Conservation (phyloP, 2,113 vertebrate genomes). For the Siphamia tubifer region DNA sequence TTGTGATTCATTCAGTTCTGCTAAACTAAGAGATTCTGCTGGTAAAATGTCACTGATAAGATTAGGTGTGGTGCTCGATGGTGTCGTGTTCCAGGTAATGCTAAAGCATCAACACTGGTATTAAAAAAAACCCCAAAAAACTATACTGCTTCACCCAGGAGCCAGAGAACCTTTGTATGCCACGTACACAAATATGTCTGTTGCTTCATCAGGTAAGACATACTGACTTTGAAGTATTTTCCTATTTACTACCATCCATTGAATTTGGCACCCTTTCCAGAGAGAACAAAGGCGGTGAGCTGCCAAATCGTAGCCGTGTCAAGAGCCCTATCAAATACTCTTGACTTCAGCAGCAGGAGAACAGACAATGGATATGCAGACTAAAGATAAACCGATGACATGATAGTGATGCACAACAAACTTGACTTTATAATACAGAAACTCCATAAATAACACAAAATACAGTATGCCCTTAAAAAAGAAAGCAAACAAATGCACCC, state of each 20-base stretch:
- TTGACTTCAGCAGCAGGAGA: conserved; percentile 62
- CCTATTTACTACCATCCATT: conserved; percentile 67
- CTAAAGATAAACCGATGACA: conserved; percentile 65
- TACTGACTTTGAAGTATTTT: conserved; percentile 65
- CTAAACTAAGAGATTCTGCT: conserved; percentile 43
- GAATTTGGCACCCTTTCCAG: conserved; percentile 66
- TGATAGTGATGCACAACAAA: conserved; percentile 60
- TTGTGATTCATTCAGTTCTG: conserved; percentile 53
- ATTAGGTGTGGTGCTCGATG: conserved; percentile 32
- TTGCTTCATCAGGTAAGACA: conserved; percentile 49
- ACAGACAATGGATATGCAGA: conserved; percentile 48
- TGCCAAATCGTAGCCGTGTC: conserved; percentile 65
- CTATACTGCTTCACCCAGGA: conserved; percentile 28
- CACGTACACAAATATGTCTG: conserved; percentile 48
- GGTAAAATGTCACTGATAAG: conserved; percentile 57
- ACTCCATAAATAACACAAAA: conserved; percentile 66
- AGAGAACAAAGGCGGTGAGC: conserved; percentile 68
- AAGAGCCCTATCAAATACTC: conserved; percentile 69
- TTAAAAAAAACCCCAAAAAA: no score
- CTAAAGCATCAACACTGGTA: conserved; percentile 33
- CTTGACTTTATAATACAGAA: conserved; percentile 57
- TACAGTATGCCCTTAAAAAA: conserved; percentile 42
- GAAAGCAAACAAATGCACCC: conserved; percentile 50
- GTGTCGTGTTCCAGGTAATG: conserved; percentile 42
- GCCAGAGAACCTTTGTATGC: conserved; percentile 28